Conservation (phyloP, 2,113 vertebrate genomes). For the Scopus umbretta region DNA sequence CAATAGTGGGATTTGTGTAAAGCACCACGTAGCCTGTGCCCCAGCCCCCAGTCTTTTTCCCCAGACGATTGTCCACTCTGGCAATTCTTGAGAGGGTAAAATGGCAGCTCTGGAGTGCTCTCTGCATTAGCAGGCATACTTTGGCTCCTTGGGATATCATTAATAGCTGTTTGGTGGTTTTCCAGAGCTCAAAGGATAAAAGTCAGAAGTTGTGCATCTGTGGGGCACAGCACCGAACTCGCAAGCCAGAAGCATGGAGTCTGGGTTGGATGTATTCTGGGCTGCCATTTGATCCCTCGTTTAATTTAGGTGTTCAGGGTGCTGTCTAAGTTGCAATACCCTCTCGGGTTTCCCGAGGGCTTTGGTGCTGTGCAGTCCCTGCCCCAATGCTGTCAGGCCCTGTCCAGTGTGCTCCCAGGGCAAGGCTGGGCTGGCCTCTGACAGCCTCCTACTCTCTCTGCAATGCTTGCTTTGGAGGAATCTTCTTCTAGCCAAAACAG, state of each 20-base stretch:
- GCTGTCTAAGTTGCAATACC: background rate
- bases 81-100: background rate
- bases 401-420: background rate
- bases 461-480: background rate
- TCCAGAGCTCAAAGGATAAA: background rate
- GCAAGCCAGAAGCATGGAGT: fast-evolving
- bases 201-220: background rate
- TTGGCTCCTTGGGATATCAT: background rate
- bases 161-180: background rate
- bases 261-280: background rate
- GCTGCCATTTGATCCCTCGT: background rate
- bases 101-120: background rate
- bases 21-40: background rate
- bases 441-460: background rate
- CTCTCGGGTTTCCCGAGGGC: background rate
- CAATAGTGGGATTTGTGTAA: conserved; percentile 11
- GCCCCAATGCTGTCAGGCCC: background rate
- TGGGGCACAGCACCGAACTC: background rate
- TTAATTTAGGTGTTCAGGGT: background rate
- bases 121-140: background rate
- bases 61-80: background rate
- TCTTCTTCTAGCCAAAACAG: background rate
- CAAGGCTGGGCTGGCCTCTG: background rate
- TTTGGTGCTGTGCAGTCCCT: background rate
- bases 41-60: background rate